These are phyloP conservation scores for Semicossyphus pulcher DNA, from an alignment of 2,113 vertebrate species.

Conservation along the genomic window DNA sequence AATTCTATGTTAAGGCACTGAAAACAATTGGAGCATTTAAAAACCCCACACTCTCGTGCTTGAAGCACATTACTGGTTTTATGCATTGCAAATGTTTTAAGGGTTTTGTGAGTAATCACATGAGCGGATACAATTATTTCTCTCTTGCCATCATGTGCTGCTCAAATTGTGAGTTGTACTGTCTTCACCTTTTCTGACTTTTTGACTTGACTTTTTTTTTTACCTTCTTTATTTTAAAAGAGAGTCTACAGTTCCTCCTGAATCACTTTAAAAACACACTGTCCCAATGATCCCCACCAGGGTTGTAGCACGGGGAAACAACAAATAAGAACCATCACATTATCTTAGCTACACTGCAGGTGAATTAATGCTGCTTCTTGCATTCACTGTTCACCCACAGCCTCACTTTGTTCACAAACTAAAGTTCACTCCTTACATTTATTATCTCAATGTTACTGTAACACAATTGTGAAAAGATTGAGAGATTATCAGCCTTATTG, in stretches of 20 bases:
- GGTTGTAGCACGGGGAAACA: no score
- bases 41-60: not conserved
- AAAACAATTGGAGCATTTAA: slow-evolving; percentile 28
- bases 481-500: no score
- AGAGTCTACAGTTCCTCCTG: not conserved
- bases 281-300: not conserved
- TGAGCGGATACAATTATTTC: slow-evolving; percentile 14
- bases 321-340: not conserved
- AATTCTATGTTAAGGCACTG: not conserved
- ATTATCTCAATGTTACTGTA: not conserved
- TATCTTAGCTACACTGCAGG: not conserved
- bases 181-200: not conserved
- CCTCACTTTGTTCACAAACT: no score
- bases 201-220: no score
- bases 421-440: not conserved
- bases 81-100: slow-evolving; percentile 19
- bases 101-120: slow-evolving; percentile 6
- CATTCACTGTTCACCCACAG: not conserved
- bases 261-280: not conserved
- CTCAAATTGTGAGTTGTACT: not conserved
- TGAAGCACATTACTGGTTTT: slow-evolving; percentile 5
- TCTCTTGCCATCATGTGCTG: not conserved
- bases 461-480: no score
- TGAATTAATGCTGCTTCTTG: not conserved
- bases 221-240: no score